Evolutionary conservation across 1,140 invertebrate species (phyloP), one percentile per base, ranked within the genome.

Genomic region (Drosophila ohnishii): DNA sequence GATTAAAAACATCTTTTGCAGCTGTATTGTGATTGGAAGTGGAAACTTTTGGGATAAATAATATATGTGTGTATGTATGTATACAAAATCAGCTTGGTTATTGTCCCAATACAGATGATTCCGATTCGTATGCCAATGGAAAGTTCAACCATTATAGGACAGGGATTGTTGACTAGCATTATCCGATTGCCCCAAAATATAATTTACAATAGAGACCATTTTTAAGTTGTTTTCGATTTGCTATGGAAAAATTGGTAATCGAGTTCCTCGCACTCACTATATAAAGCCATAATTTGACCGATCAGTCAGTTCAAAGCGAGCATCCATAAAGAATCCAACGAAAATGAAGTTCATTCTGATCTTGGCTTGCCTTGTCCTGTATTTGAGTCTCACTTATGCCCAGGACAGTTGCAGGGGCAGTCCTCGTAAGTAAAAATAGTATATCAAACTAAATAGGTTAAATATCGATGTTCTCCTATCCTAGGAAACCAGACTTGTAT

Each of bases 301-400:
- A 48, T 28, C 45, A n/a, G 8, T 28, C 45, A 48, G 45, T 48
- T 48, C 25, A n/a, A 28, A n/a, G 0, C 3, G 45, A 48, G 1
- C 45, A 48, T 48, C 45, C 45, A 48, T 48, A 9, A 48, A 28
- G 7, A 28, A 13, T 8, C 14, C 25, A 48, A 48, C 45, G 14
- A 48, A 48, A 48, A 48, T 48, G 45, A 48, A 48, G 45, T 48
- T n/a, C 1, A n/a, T 48, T n/a, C 14, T 48, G 45, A 48, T 48
- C 14, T 28, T 48, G 45, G 25, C 25, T 28, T 48, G 45, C 22
- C 45, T 48, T n/a, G 45, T 28, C 25, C 25, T 48, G 4, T 48
- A 48, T 28, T n/a, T 48, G 45, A 9, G 25, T 5, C 14, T 48
- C 8, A 28, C 22, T 28, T n/a, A 2, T 48, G 45, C 45, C 45